phyloP scores from a whole-genome alignment of 2,113 vertebrate genomes.

The Lophochroa leadbeateri region DNA sequence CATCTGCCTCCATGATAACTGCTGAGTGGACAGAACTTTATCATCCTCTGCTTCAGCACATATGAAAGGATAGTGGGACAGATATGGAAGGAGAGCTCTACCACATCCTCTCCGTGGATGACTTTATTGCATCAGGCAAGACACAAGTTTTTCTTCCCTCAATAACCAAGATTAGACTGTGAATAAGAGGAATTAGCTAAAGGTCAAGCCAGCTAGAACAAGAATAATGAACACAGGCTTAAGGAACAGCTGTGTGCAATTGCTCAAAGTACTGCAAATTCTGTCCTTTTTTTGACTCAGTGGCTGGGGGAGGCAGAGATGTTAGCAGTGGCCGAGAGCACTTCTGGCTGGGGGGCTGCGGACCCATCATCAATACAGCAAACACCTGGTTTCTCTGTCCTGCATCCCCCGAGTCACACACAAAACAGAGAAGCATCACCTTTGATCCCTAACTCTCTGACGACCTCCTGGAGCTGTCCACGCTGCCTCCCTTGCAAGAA shows the following conservation, averaged over 20 bases:
- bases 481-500: background rate
- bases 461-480: background rate
- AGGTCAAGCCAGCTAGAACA: constrained; percentile 50
- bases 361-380: background rate
- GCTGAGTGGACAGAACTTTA: background rate
- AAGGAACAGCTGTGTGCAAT: constrained; percentile 52
- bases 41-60: background rate
- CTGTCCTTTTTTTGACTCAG: background rate
- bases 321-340: background rate
- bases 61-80: background rate
- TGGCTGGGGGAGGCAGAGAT: background rate
- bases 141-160: background rate
- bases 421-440: background rate
- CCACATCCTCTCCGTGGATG: background rate
- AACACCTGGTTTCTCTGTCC: background rate
- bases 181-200: constrained; percentile 57
- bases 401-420: background rate
- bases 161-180: constrained; percentile 38
- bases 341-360: background rate
- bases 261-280: constrained; percentile 26
- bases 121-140: constrained; percentile 15
- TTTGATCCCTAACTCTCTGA: background rate
- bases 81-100: background rate
- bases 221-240: constrained; percentile 18
- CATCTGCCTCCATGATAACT: background rate